These are phyloP conservation scores for Rhombomys opimus DNA, from an alignment of 2,113 vertebrate genomes.

Conservation along the genomic window DNA sequence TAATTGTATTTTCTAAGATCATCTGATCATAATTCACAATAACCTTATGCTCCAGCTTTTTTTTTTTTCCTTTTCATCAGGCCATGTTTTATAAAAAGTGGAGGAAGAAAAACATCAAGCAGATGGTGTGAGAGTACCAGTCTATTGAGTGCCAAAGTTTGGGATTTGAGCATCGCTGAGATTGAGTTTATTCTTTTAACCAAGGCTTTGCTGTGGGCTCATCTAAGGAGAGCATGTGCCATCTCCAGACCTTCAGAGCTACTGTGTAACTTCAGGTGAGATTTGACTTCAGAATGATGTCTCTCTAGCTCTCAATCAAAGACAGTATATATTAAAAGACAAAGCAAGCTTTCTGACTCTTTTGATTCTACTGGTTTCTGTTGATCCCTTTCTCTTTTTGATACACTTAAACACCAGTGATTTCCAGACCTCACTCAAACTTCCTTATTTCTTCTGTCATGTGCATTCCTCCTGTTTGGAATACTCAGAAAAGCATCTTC, in stretches of 20 bases:
- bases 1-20: background rate
- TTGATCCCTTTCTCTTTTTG: background rate
- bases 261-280: background rate
- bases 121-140: background rate
- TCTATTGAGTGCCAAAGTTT: fast-evolving
- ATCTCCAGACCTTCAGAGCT: background rate
- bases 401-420: background rate
- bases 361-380: background rate
- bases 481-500: background rate
- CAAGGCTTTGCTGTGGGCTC: background rate
- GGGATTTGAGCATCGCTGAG: background rate
- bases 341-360: background rate
- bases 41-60: background rate
- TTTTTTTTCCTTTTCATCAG: background rate
- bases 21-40: background rate
- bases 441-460: background rate
- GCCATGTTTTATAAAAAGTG: background rate
- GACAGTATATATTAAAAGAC: background rate
- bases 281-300: background rate
- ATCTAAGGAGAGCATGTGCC: fast-evolving
- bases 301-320: background rate
- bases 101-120: background rate
- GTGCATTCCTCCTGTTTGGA: background rate
- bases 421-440: background rate
- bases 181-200: background rate